Percentiles rank a stretch among this genome's conserved stretches.
phyloP scores from a whole-genome alignment of 1,140 invertebrate species.

The Temnothorax nylanderi region DNA sequence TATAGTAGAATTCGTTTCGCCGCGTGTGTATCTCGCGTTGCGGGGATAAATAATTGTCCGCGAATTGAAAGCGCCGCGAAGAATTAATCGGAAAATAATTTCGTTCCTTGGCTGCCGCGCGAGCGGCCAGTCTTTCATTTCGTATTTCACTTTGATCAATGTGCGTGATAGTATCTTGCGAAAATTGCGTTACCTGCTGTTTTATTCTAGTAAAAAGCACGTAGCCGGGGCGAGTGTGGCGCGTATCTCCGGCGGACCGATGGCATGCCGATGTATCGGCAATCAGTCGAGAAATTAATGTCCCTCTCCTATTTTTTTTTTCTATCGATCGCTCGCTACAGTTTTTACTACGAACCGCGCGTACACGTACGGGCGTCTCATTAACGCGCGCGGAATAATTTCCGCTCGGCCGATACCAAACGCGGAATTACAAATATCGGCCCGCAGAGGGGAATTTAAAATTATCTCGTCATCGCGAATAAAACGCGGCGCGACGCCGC shows the following conservation, averaged over 20 bases:
- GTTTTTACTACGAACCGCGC: conserved; percentile 13
- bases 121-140: conserved; percentile 42
- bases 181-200: conserved; percentile 48
- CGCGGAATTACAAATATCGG: conserved; percentile 38
- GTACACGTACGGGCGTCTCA: conserved; percentile 29
- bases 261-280: conserved; percentile 13
- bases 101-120: neutral
- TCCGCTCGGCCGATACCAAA: neutral
- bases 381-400: conserved; percentile 45
- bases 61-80: conserved; percentile 27
- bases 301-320: neutral
- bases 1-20: conserved; percentile 4
- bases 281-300: conserved; percentile 46
- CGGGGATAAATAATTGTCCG: conserved; percentile 33
- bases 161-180: conserved; percentile 48
- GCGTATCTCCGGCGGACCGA: conserved; percentile 40
- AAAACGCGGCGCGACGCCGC: neutral
- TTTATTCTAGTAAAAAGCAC: conserved; percentile 49
- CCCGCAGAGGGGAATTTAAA: conserved; percentile 15
- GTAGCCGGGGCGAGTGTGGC: neutral
- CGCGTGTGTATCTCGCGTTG: neutral
- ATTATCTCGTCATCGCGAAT: conserved; percentile 38
- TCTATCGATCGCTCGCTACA: neutral
- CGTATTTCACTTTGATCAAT: conserved; percentile 56
- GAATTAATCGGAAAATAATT: conserved; percentile 57